Conservation (phyloP, 2,888 invertebrate genomes). For the Beris chalybata region DNA sequence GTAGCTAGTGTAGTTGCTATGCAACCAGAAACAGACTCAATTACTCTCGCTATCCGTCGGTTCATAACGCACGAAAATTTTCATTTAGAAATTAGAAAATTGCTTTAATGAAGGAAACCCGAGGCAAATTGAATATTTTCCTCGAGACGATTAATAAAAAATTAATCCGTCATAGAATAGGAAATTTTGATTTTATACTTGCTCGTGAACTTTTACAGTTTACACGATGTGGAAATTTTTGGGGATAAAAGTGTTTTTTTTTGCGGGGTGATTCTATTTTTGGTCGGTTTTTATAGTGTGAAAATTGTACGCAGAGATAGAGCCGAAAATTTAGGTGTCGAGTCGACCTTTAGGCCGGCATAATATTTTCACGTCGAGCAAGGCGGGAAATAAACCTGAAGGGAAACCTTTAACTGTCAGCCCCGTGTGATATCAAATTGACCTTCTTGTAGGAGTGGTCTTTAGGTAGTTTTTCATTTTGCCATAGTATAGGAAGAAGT, state of each 20-base stretch:
- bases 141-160: slow-evolving; percentile 23
- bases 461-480: slow-evolving; percentile 8
- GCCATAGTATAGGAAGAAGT: background rate
- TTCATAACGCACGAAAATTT: slow-evolving; percentile 19
- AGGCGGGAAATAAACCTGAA: background rate
- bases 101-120: slow-evolving; percentile 19
- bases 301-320: slow-evolving; percentile 12
- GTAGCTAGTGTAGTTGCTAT: slow-evolving; percentile 2
- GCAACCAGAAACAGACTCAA: slow-evolving; percentile 7
- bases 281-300: slow-evolving; percentile 10
- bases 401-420: slow-evolving; percentile 10
- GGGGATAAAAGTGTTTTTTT: background rate
- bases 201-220: slow-evolving; percentile 14
- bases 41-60: background rate
- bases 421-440: slow-evolving; percentile 4
- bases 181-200: slow-evolving; percentile 9
- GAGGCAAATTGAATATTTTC: slow-evolving; percentile 28
- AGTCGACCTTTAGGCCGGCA: slow-evolving; percentile 15
- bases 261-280: slow-evolving; percentile 15
- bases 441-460: slow-evolving; percentile 18
- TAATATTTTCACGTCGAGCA: slow-evolving; percentile 9
- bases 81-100: slow-evolving; percentile 31
- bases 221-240: background rate
- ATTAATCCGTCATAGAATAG: slow-evolving; percentile 8
- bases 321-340: too few species aligned